Evolutionary conservation across 2,888 invertebrate genomes (phyloP).

Genomic region (Metopia argyrocephala): DNA sequence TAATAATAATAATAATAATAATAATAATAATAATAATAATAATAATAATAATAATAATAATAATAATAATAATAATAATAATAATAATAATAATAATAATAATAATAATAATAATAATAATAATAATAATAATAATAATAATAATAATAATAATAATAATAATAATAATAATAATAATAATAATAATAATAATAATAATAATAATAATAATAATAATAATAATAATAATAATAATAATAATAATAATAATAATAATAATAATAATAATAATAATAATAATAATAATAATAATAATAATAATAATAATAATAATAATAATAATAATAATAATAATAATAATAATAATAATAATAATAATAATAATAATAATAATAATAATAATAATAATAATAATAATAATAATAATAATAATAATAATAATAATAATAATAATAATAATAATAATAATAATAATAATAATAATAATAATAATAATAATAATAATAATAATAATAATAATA

Average conservation of each 20-base stretch:
- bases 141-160: background rate
- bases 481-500: background rate
- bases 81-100: background rate
- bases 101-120: background rate
- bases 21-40: background rate
- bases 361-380: background rate
- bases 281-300: background rate
- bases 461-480: background rate
- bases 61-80: background rate
- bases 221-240: background rate
- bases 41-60: background rate
- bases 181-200: background rate
- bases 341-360: background rate
- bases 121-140: background rate
- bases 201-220: background rate
- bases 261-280: background rate
- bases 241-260: background rate
- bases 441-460: background rate
- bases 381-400: background rate
- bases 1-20: background rate
- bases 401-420: background rate
- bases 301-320: background rate
- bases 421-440: background rate
- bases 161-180: background rate
- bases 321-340: background rate